Base-by-base conservation (phyloP, 2,113 vertebrate genomes). In the Martes martes region DNA sequence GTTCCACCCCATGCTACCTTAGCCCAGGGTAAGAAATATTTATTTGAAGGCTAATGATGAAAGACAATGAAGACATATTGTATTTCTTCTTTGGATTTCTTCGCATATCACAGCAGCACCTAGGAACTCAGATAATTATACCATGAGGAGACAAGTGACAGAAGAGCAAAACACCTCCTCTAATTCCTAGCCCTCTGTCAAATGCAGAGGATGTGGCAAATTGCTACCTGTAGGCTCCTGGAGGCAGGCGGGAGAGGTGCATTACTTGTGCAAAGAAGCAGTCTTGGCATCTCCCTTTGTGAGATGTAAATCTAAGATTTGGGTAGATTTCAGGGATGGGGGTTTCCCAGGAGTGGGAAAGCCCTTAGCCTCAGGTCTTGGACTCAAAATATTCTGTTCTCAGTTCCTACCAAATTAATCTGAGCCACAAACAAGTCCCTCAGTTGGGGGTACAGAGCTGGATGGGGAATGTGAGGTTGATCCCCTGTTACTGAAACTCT, bases 91-190 rank as follows among this genome's bases (percentile, higher is more conserved):
- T 92, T 86, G 83, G 80, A 97, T 97, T 95, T 97, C 92, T 96
- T 95, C 91, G 26, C 73, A 7, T 94, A 97, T 96, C 96, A 96
- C 86, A 59, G 98, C 93, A 96, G 90, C 84, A 96, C 94, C 97
- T 94, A 97, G 76, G 90, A 97, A 95, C 92, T 98, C 93, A 88
- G 96, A 94, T 96, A 97, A 98, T 98, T 97, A 98, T 94, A 97
- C 94, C 59, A 91, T 79, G 52, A 98, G 91, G 80, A 97, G 97
- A 96, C 92, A 96, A 90, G 95, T 87, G 96, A 95, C 94, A 71
- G 91, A 81, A 81, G 74, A 95, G 94, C 84, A 87, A 90, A 96
- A 96, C 93, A 87, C 87, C 95, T 85, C 94, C 89, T 97, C 69
- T 81, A 85, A 94, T 94, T 94, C 84, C 65, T 88, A 94, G 88